These are phyloP conservation scores for Amphiura filiformis DNA, from an alignment of 35 echinoderm and acorn worm genomes.

Conservation along the genomic window DNA sequence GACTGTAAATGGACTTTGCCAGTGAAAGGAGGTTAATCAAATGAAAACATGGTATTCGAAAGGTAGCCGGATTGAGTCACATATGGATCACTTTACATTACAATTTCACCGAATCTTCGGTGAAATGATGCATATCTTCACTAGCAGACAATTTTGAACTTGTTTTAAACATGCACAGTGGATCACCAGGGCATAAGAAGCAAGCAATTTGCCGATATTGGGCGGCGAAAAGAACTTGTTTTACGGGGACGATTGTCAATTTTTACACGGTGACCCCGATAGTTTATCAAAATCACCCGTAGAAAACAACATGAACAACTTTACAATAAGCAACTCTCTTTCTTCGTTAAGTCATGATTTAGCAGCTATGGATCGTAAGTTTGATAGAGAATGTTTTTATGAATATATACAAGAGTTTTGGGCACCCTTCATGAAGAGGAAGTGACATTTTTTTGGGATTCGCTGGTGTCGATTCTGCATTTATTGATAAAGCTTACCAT, in stretches of 20 bases:
- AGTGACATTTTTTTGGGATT: no score
- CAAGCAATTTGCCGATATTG: slow-evolving; percentile 33
- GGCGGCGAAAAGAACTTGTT: slow-evolving; percentile 41
- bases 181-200: slow-evolving; percentile 30
- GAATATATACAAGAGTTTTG: no score
- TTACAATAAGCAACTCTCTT: no score
- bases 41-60: slow-evolving; percentile 37
- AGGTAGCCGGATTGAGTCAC: slow-evolving; percentile 13
- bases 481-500: no score
- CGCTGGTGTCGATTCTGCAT: no score
- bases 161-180: slow-evolving; percentile 26
- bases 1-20: background rate
- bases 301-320: no score
- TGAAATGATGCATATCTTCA: background rate
- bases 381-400: background rate
- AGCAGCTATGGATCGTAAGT: slow-evolving; percentile 35
- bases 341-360: slow-evolving; percentile 18
- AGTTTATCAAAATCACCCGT: no score
- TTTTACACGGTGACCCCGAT: slow-evolving; percentile 34
- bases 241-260: slow-evolving; percentile 53
- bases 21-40: background rate
- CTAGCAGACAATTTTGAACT: background rate
- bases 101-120: slow-evolving; percentile 11
- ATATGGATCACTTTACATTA: slow-evolving; percentile 12
- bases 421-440: no score